Base-by-base conservation (phyloP, 1,140 invertebrate genomes). In the Asobara japonica region DNA sequence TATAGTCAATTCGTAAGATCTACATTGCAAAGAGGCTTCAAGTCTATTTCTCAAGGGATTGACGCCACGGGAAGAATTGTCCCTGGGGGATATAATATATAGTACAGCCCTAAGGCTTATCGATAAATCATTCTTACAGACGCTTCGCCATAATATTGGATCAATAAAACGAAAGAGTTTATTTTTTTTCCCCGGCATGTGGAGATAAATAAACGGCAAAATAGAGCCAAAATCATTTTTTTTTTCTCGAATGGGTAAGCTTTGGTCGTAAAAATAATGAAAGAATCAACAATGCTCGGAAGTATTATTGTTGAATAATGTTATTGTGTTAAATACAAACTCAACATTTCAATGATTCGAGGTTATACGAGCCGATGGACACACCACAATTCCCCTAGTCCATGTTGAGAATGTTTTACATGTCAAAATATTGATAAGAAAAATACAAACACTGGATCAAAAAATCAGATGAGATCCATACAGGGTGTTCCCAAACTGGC, bases 21-120 rank as follows among this genome's bases (percentile, higher is more conserved):
- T 56, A 27, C 51, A 56, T 56, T 27, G 51, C 51, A 56, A 56
- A 56, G 51, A 56, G 51, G 18, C 51, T 56, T 62, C 27, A 29
- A 31, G 60, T 62, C 27, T 62, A 62, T 62, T 62, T 62, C 60
- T 62, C 60, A 30, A n/a, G 60, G 60, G 60, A 62, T 62, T 31
- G 27, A 62, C 29, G 60, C 27, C 60, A 31, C 27, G 60, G 31
- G 27, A 6, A 56, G 41, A 62, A 62, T 16, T 30, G 60, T 62
- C 60, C 29, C 27, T 18, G n/a, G 60, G n/a, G 60, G 60, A 62
- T 62, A 18, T 62, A 30, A 56, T 56, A 62, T 62, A 62, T 30
- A 31, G n/a, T 29, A 29, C 27, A 31, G 31, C n/a, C 25, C 27
- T 29, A 62, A 62, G 29, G 27, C 25, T 62, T 62, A 62, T 62